Percentiles rank a stretch among this genome's conserved stretches.
Conservation (phyloP, 2,797 vertebrate genomes). For the Myripristis murdjan region DNA sequence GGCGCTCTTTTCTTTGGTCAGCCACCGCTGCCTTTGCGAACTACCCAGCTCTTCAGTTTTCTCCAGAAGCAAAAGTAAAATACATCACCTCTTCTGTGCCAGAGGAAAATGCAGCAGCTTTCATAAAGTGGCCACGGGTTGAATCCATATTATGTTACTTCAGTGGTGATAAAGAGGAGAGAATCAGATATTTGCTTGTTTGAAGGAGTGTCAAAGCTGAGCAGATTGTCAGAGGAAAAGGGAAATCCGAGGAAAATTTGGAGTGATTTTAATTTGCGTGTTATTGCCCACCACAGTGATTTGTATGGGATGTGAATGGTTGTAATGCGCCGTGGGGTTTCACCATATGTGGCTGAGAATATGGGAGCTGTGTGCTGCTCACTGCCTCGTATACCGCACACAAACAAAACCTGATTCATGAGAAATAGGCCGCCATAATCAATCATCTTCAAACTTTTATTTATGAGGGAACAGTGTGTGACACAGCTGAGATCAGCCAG, state of each 20-base stretch:
- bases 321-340: constrained; percentile 56
- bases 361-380: constrained; percentile 35
- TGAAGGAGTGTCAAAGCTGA: no score
- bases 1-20: no score
- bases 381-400: constrained; percentile 45
- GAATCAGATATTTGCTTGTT: no score
- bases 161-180: no score
- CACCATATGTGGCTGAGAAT: constrained; percentile 58
- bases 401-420: constrained; percentile 69
- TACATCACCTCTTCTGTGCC: no score
- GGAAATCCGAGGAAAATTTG: background rate
- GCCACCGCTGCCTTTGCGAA: no score
- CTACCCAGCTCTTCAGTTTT: no score
- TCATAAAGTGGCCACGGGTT: no score
- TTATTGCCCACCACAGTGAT: constrained; percentile 37
- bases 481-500: constrained; percentile 65
- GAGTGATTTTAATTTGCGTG: constrained; percentile 37
- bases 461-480: constrained; percentile 60
- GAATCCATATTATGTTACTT: no score
- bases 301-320: constrained; percentile 56
- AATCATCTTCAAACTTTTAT: constrained; percentile 73
- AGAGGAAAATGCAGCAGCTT: no score
- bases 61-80: no score
- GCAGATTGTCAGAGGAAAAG: constrained; percentile 9
- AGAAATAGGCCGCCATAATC: constrained; percentile 69